Conservation (phyloP, 2,113 vertebrate genomes). For the Conger conger region DNA sequence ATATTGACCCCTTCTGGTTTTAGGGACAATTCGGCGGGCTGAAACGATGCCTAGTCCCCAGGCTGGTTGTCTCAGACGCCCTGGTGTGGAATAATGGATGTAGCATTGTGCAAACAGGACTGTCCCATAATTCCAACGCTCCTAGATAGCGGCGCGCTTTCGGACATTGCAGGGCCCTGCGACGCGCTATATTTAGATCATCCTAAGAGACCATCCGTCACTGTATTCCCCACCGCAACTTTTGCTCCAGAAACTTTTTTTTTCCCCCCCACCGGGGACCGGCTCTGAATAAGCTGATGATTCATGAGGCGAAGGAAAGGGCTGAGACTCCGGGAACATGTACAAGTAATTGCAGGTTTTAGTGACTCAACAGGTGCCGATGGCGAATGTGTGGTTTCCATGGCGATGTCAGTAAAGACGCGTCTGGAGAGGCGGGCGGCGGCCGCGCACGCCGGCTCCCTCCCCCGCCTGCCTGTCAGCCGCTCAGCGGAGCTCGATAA, state of each 20-base stretch:
- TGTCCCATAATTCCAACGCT: not conserved
- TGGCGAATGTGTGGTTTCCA: constrained; percentile 43
- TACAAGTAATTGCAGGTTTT: constrained; percentile 24
- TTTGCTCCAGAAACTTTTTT: not conserved
- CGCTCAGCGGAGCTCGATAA: not conserved
- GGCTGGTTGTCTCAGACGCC: not conserved
- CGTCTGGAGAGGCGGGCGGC: not conserved
- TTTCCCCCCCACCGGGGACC: not conserved
- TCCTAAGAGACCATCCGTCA: constrained; percentile 5
- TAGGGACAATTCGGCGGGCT: not conserved
- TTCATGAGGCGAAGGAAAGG: not conserved
- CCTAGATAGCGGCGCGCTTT: not conserved
- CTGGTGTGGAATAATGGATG: not conserved
- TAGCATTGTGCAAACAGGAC: not conserved
- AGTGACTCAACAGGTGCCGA: constrained; percentile 22
- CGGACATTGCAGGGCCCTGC: not conserved
- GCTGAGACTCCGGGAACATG: not conserved
- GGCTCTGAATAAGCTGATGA: not conserved
- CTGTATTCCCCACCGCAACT: not conserved
- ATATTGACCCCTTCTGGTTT: not conserved
- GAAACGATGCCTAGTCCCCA: not conserved
- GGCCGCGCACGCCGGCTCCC: constrained; percentile 23
- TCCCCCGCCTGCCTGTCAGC: constrained; percentile 21
- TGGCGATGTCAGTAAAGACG: constrained; percentile 32
- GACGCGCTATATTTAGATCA: not conserved